Percentiles rank a stretch among this genome's conserved stretches.
Evolutionary conservation across 1,140 invertebrate species (phyloP).

Genomic region (Bombus huntii): DNA sequence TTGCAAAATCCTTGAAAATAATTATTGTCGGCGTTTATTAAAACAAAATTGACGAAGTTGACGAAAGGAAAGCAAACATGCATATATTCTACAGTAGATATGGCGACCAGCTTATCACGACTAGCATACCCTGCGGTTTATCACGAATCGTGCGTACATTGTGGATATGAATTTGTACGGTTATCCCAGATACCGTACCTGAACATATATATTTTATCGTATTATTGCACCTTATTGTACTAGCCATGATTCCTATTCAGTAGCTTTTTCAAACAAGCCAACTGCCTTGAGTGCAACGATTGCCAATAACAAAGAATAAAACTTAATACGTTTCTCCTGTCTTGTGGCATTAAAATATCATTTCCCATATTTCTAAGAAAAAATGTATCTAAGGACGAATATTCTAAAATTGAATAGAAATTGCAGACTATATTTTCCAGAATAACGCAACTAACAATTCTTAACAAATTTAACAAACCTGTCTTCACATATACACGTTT

Average conservation of each 20-base stretch:
- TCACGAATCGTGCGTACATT: constrained; percentile 17
- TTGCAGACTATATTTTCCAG: not conserved
- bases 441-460: not conserved
- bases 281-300: not conserved
- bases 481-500: not conserved
- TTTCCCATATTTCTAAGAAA: not conserved
- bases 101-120: not conserved
- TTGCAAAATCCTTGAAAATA: no score
- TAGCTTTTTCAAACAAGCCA: not conserved
- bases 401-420: not conserved
- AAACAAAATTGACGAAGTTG: not conserved
- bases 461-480: not conserved
- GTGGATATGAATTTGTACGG: not conserved
- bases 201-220: not conserved
- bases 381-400: not conserved
- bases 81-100: not conserved
- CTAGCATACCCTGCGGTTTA: constrained; percentile 13
- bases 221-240: not conserved
- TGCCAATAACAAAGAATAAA: not conserved
- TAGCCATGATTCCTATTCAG: not conserved
- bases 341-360: not conserved
- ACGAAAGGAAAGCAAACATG: not conserved
- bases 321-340: not conserved
- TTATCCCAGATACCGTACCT: not conserved
- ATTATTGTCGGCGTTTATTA: no score